Base-by-base conservation (phyloP, 2,888 invertebrate genomes). In the Craniophora ligustri region DNA sequence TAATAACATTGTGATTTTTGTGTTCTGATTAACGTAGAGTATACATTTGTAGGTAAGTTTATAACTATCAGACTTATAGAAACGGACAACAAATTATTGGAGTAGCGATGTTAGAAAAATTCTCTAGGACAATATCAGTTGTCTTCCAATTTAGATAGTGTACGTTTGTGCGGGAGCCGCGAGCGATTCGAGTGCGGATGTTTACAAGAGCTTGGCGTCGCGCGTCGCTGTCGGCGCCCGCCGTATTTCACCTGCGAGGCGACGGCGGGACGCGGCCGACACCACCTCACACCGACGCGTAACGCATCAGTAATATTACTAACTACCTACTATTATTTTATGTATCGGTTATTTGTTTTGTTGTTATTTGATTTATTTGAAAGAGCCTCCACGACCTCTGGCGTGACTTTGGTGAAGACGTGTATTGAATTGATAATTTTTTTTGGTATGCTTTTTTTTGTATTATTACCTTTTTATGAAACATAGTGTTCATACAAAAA, bases 171-270 rank as follows among this genome's bases (percentile, higher is more conserved):
- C 44, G 41, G 31, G 41, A 30, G 55, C 44, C 23, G 40, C 26
- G 34, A 13, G 13, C 41, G 34, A 28, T 23, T 45, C 38, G 67
- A 54, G 40, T 50, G 51, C 60, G 67, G 68, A 68, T 75, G 75
- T 77, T 75, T 76, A 75, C 64, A 66, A 60, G 54, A 46, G 53
- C 41, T 40, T 62, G 62, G 62, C 62, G 67, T 47, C 60, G 47
- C 59, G 54, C 40, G 61, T 28, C 56, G 55, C 15, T 26, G 57
- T 36, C 49, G 72, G 72, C 68, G 70, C 68, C 72, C 16, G 32
- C 49, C 69, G 69, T 70, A 69, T 70, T 69, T 71, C 69, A 74
- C 74, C 75, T 72, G 69, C 59, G 39, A 34, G 73, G 69, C 76
- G 74, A 57, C 76, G 71, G 62, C 74, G 68, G 46, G 72, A 45